phyloP scores from a whole-genome alignment of 2,797 vertebrate genomes.

The Lemur catta region DNA sequence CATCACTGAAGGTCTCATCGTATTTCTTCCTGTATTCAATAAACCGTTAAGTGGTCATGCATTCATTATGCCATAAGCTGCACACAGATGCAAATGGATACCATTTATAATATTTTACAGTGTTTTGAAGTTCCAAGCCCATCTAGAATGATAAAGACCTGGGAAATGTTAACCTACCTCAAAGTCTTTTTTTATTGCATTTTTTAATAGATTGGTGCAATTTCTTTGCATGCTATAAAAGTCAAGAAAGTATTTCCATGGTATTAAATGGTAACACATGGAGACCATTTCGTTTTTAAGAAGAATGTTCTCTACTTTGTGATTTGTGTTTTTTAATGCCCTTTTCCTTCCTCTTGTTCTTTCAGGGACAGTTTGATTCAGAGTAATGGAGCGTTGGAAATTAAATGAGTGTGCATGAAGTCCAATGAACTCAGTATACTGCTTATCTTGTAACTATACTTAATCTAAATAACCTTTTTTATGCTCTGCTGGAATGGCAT shows the following conservation, averaged over 20 bases:
- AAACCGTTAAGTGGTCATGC: conserved; percentile 61
- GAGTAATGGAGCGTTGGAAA: conserved; percentile 82
- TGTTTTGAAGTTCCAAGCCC: conserved; percentile 69
- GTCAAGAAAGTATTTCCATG: conserved; percentile 73
- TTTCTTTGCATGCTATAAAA: conserved; percentile 76
- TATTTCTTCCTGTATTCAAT: conserved; percentile 71
- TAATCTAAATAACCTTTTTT: conserved; percentile 89
- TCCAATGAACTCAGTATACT: conserved; percentile 84
- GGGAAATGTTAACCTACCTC: conserved; percentile 63
- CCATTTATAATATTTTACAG: conserved; percentile 72
- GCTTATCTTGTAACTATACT: conserved; percentile 85
- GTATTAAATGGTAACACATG: conserved; percentile 77
- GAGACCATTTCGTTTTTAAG: conserved; percentile 69
- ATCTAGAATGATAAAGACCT: conserved; percentile 71
- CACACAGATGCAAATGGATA: conserved; percentile 60
- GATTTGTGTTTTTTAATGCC: conserved; percentile 73
- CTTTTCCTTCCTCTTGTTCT: conserved; percentile 72
- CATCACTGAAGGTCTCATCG: conserved; percentile 38
- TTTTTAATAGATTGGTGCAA: conserved; percentile 71
- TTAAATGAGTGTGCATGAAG: conserved; percentile 83
- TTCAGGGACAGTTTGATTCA: conserved; percentile 79
- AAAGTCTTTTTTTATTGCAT: conserved; percentile 64
- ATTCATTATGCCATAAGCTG: conserved; percentile 72
- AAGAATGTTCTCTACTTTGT: conserved; percentile 71
- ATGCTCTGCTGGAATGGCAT: conserved; percentile 87